These are phyloP conservation scores for Thripadectes ignobilis DNA, from an alignment of 2,797 vertebrate genomes.

Conservation along the genomic window DNA sequence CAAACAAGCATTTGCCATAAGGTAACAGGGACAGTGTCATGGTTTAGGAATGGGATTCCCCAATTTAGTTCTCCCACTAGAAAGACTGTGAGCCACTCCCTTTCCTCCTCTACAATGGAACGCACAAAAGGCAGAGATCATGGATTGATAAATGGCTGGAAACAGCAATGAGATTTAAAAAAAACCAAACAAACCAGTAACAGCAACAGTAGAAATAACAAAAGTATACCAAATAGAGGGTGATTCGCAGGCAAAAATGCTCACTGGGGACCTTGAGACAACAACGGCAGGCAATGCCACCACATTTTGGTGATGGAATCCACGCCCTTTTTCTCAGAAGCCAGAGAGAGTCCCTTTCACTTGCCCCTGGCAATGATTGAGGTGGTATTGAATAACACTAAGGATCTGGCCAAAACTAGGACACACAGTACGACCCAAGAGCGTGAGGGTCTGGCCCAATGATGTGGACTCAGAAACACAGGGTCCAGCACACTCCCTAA, in stretches of 20 bases:
- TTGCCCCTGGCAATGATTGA: neutral
- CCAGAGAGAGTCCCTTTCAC: too few relatives aligned
- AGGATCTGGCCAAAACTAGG: neutral
- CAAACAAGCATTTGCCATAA: neutral
- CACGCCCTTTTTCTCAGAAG: neutral
- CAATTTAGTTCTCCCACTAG: neutral
- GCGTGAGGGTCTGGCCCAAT: neutral
- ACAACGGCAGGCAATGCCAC: neutral
- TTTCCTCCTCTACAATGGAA: fast-evolving
- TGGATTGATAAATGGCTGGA: neutral
- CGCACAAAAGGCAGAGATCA: neutral
- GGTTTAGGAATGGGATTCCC: neutral
- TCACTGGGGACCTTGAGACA: neutral
- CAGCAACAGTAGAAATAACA: neutral
- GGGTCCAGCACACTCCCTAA: neutral
- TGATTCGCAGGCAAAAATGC: neutral
- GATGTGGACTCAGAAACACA: neutral
- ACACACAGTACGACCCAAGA: fast-evolving
- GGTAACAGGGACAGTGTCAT: neutral
- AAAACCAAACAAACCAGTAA: neutral
- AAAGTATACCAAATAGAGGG: neutral
- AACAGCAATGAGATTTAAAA: neutral
- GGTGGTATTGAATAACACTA: neutral
- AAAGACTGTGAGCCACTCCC: fast-evolving
- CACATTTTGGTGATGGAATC: neutral